Evolutionary conservation across 2,113 vertebrate genomes (phyloP), one percentile per base, ranked within the genome.

Genomic region (Sceloporus tristichus): DNA sequence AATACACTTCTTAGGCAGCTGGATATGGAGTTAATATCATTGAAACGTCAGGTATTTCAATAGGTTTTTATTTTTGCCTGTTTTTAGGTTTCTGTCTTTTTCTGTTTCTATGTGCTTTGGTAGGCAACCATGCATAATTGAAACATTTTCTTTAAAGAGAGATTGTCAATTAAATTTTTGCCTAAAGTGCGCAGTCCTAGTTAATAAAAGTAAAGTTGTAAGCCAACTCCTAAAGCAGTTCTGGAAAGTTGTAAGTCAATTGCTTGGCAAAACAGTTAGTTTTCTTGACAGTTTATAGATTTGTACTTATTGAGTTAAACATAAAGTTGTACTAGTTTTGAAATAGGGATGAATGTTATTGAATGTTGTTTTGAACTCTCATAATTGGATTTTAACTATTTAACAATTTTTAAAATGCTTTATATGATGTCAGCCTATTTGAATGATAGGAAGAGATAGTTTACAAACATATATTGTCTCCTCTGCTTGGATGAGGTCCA

Each of bases 11-110:
- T 99, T 87, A 97, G 98, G 84, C 98, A 98, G 91, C 97, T 99
- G 95, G 99, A 99, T 97, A 98, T 98, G 98, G 98, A 99, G 94
- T 95, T 99, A 94, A 98, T 99, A 95, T 99, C 98, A 2, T 97
- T 99, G 89, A 99, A 99, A 96, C 98, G 99, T 94, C 99, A 99
- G 98, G 99, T 98, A 97, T 95, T 93, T 88, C 89, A 88, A 90
- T 91, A 62, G 8, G 48, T 13, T 2, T 8, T 16, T n/a, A 29
- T 18, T 79, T 85, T 75, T 82, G 88, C 88, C 90, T 78, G 91
- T 62, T 90, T 87, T 87, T 85, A 62, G 91, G 85, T 18, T 53
- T 74, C 71, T 94, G 80, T 93, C 92, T 91, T 34, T 34, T 34
- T 34, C 25, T 68, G 21, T 23, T 85, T 85, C 25, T n/a, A 18